These are phyloP conservation scores for Ciconia stormi DNA, from an alignment of 2,113 vertebrate genomes.

Conservation along the genomic window DNA sequence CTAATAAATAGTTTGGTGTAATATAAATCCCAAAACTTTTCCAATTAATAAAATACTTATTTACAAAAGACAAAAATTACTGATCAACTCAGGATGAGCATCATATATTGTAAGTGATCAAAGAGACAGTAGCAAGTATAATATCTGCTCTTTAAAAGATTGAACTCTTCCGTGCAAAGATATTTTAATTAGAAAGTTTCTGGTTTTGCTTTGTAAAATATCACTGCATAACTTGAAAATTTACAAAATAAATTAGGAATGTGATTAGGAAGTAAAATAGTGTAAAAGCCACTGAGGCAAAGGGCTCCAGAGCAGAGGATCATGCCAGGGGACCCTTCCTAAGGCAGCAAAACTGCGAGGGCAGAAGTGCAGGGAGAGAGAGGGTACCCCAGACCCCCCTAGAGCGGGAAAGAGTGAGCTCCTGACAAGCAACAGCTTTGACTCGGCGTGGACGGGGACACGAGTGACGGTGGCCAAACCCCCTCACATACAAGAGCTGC, in stretches of 20 bases:
- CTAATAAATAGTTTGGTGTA: neutral
- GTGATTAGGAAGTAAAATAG: conserved; percentile 49
- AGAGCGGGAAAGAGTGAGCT: too few species aligned
- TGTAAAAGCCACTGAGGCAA: neutral
- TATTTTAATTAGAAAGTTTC: conserved; percentile 61
- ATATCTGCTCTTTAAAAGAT: neutral
- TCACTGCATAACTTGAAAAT: conserved; percentile 44
- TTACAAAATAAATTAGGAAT: conserved; percentile 53
- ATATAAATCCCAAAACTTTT: neutral
- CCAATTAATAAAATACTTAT: neutral
- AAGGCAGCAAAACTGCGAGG: too few species aligned
- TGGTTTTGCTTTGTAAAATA: conserved; percentile 57
- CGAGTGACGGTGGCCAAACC: too few species aligned
- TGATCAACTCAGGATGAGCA: neutral
- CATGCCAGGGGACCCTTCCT: too few species aligned
- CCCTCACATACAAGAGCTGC: too few species aligned
- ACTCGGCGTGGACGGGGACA: too few species aligned
- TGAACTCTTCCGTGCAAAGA: conserved; percentile 33
- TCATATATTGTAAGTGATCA: conserved; percentile 31
- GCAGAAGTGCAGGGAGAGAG: too few species aligned
- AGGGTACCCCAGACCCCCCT: too few species aligned
- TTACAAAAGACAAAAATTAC: conserved; percentile 2
- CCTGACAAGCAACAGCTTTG: too few species aligned
- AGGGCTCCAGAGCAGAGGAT: too few species aligned
- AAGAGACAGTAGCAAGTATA: neutral